Evolutionary conservation across 1,140 invertebrate species (phyloP).

Genomic region (Diplogasteroides magnus): DNA sequence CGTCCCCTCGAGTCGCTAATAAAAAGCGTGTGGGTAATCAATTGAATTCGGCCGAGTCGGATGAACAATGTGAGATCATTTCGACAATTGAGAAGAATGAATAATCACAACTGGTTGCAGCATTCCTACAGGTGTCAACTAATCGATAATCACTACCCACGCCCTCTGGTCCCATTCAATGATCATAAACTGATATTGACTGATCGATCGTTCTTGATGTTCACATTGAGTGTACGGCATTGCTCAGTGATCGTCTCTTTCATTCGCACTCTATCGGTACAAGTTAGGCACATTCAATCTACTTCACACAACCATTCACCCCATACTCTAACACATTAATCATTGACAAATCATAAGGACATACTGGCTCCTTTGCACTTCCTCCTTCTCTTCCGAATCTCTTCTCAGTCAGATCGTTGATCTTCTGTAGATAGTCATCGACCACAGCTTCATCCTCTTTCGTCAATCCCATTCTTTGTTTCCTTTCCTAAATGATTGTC

Average conservation of each 20-base stretch:
- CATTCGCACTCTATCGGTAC: not conserved
- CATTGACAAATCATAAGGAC: slow-evolving; percentile 1
- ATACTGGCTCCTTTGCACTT: not conserved
- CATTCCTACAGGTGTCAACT: too few species aligned
- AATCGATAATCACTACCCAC: too few species aligned
- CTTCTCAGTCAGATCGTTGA: slow-evolving; percentile 29
- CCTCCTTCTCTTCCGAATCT: slow-evolving; percentile 6
- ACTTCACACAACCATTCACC: too few species aligned
- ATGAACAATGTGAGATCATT: too few species aligned
- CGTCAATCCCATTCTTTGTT: slow-evolving; percentile 15
- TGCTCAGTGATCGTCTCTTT: slow-evolving; percentile 2
- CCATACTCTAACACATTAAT: slow-evolving; percentile 3
- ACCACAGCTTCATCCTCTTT: slow-evolving; percentile 24
- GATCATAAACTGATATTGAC: too few species aligned
- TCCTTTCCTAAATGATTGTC: not conserved
- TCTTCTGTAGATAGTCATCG: slow-evolving; percentile 32
- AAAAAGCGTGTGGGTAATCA: too few species aligned
- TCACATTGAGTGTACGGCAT: not conserved
- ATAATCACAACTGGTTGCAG: too few species aligned
- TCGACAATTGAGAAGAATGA: too few species aligned
- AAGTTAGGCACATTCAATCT: slow-evolving; percentile 7
- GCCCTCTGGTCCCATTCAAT: too few species aligned
- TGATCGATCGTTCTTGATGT: not conserved
- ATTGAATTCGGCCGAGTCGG: too few species aligned
- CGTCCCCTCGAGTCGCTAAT: too few species aligned